Evolutionary conservation across 1,140 invertebrate species (phyloP), one percentile per base, ranked within the genome.

Genomic region (Papilio dardanus): DNA sequence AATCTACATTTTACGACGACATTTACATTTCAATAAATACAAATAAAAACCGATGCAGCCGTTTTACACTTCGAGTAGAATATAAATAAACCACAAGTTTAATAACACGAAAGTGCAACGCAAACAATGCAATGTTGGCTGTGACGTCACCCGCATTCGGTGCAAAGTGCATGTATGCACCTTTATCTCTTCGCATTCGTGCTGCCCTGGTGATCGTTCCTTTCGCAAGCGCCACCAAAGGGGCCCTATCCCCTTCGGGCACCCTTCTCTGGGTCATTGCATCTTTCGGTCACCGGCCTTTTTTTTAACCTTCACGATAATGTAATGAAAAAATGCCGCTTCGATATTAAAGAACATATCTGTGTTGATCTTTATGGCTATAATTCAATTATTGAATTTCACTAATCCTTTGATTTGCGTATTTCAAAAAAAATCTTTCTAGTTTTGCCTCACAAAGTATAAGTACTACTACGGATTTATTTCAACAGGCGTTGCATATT

Each of bases 91-190:
- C 21, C 42, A 37, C 58, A 7, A 67, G 54, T 28, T 42, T 76
- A 58, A 69, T 78, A 79, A 73, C 71, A 50, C 46, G 73, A 81
- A 81, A 88, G 77, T 87, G 84, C 85, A 90, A 78, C 78, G 82
- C 84, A 86, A 91, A 92, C 90, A 93, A 92, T 89, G 85, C 90
- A 87, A 78, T 82, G 78, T 82, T 62, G 84, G 86, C 86, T 82
- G 74, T 90, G 86, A 90, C 89, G 88, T 91, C 86, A 91, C 80
- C 76, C 83, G 85, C 86, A 88, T 90, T 92, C 88, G 88, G 91
- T 92, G 91, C 91, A 93, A 92, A 93, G 91, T 93, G 90, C 90
- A 93, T 90, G 85, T 86, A 90, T 90, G 88, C 89, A 90, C 83
- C 82, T 87, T 82, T 85, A 88, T 88, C 90, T 92, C 90, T 81